These are phyloP conservation scores for Xestia sexstrigata DNA, from an alignment of 2,888 invertebrate species.

Conservation along the genomic window DNA sequence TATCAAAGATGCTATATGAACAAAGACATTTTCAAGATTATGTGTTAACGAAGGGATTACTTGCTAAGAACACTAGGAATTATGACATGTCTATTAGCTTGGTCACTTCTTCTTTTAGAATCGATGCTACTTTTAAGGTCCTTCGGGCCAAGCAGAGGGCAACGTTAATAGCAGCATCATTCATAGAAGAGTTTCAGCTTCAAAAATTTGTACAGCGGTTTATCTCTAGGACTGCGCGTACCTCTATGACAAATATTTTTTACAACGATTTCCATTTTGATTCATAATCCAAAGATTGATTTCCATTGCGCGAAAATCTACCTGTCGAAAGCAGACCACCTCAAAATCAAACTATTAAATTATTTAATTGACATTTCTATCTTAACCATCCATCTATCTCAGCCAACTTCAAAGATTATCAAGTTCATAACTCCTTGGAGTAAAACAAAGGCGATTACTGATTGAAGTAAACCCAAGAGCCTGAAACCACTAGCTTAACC, in stretches of 20 bases:
- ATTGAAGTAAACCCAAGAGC: constrained; percentile 50
- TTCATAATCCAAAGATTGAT: constrained; percentile 2
- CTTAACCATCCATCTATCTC: constrained; percentile 20
- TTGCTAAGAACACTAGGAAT: background rate
- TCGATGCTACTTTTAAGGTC: background rate
- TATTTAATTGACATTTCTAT: constrained; percentile 35
- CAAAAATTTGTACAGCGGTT: background rate
- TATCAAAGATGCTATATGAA: background rate
- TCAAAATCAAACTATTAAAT: constrained; percentile 31
- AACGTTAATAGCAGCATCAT: background rate
- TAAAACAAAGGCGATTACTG: constrained; percentile 57
- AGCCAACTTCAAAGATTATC: constrained; percentile 49
- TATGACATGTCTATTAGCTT: background rate
- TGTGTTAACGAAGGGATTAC: background rate
- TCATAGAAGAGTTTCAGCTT: background rate
- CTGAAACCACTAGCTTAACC: constrained; percentile 45
- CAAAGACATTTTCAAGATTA: background rate
- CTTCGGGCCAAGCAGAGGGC: background rate
- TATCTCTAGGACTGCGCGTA: background rate
- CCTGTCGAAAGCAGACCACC: constrained; percentile 15
- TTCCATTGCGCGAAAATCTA: background rate
- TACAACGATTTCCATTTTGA: background rate
- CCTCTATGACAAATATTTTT: background rate
- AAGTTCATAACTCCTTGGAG: constrained; percentile 53
- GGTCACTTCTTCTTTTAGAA: background rate